Base-by-base conservation (phyloP, 1,140 invertebrate genomes). In the Medauroidea extradentata region DNA sequence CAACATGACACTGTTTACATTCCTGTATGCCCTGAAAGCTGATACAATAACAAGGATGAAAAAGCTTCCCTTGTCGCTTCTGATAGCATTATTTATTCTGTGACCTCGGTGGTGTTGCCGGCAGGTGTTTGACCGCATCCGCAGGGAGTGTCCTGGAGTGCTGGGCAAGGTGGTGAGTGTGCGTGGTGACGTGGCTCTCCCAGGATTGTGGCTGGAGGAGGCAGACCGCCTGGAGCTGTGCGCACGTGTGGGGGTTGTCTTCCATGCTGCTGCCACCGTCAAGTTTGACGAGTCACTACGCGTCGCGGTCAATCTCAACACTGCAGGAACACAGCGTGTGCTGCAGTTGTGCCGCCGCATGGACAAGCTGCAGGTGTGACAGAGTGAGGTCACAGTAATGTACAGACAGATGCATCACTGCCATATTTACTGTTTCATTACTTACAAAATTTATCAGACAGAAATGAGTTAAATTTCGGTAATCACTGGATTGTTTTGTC, bases 201-300 rank as follows among this genome's bases (percentile, higher is more conserved):
- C 74, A n/a, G 74, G 74, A 7, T 66, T 86, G 3, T 84, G 61
- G 13, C 39, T 62, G 23, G 57, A 71, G 8, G 59, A 71, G 9
- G 80, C 43, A 57, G 52, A 65, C 63, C 58, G 64, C 23, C 43
- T 7, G 9, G 44, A 41, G 4, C 13, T 57, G 24, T 44, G 48
- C n/a, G 68, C 78, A 11, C 25, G 51, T 19, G 51, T 57, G 1
- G 18, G 27, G 7, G 81, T 96, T 58, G 89, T 97, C 2, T 85
- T 87, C 69, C 86, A 87, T 67, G 79, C 79, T 8, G 85, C 85
- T 3, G 85, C 85, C 4, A 85, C 85, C 34, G 79, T 69, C n/a
- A 81, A 81, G 60, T 88, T 88, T 71, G 83, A 86, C 65, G 85
- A 86, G 69, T 73, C 77, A 19, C 69, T 88, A n/a, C 79, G 76